Percentiles rank a stretch among this genome's conserved stretches.
phyloP scores from a whole-genome alignment of 2,113 vertebrate species.

The Archocentrus centrarchus region DNA sequence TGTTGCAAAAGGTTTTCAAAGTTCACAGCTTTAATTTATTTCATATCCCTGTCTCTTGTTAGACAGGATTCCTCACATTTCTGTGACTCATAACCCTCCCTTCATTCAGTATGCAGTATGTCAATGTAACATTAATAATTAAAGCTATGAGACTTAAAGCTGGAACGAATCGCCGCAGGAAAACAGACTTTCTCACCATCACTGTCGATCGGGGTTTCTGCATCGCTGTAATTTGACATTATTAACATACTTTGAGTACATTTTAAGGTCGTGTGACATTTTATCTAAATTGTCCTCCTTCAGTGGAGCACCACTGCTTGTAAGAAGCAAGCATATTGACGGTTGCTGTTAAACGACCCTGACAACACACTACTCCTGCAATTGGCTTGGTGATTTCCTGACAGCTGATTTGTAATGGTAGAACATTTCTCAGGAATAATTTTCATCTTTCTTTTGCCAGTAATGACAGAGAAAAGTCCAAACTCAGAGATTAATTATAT shows the following conservation, averaged over 20 bases:
- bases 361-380: neutral
- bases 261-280: slow-evolving; percentile 6
- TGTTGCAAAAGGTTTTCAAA: slow-evolving; percentile 22
- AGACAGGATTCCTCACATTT: slow-evolving; percentile 48
- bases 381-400: neutral
- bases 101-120: slow-evolving; percentile 56
- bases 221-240: neutral
- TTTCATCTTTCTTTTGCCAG: neutral
- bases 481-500: neutral
- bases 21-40: slow-evolving; percentile 46
- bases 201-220: slow-evolving; percentile 5
- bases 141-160: slow-evolving; percentile 60
- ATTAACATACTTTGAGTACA: slow-evolving; percentile 7
- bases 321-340: neutral
- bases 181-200: slow-evolving; percentile 41
- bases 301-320: neutral
- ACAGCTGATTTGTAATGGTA: neutral
- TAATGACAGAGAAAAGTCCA: neutral
- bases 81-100: slow-evolving; percentile 50
- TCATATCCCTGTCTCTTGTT: slow-evolving; percentile 26
- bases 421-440: slow-evolving; percentile 3
- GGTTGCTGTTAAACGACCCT: neutral
- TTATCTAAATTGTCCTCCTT: neutral
- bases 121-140: slow-evolving; percentile 71
- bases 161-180: slow-evolving; percentile 48